phyloP scores from a whole-genome alignment of 2,888 invertebrate genomes.

The Lasioglossum villosulum region DNA sequence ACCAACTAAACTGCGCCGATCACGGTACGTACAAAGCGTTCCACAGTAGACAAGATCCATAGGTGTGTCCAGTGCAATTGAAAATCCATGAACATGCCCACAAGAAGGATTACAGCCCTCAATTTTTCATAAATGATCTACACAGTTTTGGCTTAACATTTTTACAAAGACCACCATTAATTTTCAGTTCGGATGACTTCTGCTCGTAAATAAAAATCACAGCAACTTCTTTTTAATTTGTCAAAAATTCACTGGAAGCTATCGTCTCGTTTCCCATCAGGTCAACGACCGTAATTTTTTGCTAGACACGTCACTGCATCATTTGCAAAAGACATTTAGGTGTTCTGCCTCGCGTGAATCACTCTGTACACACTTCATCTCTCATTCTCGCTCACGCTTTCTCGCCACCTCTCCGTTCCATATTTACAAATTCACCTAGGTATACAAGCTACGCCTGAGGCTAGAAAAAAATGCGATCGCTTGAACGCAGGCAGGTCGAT shows the following conservation, averaged over 20 bases:
- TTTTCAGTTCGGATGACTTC: neutral
- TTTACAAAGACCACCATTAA: neutral
- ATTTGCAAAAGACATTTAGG: conserved; percentile 7
- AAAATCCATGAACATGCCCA: neutral
- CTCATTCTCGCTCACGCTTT: neutral
- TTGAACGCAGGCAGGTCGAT: conserved; percentile 64
- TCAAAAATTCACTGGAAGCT: neutral
- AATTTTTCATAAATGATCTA: neutral
- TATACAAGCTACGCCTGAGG: conserved; percentile 70
- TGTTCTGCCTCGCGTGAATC: neutral
- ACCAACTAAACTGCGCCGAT: neutral
- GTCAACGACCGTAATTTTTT: neutral
- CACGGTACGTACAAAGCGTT: neutral
- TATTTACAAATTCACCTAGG: conserved; percentile 71
- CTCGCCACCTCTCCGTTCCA: conserved; percentile 2
- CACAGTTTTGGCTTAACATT: neutral
- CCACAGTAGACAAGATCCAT: neutral
- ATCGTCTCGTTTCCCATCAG: neutral
- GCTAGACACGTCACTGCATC: neutral
- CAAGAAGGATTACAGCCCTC: neutral
- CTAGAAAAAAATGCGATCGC: conserved; percentile 69
- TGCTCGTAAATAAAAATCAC: neutral
- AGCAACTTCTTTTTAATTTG: neutral
- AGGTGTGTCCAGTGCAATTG: neutral
- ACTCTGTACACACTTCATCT: conserved; percentile 25